Percentiles rank a stretch among this genome's conserved stretches.
Evolutionary conservation across 2,113 vertebrate species (phyloP).

Genomic region (Aptenodytes forsteri): DNA sequence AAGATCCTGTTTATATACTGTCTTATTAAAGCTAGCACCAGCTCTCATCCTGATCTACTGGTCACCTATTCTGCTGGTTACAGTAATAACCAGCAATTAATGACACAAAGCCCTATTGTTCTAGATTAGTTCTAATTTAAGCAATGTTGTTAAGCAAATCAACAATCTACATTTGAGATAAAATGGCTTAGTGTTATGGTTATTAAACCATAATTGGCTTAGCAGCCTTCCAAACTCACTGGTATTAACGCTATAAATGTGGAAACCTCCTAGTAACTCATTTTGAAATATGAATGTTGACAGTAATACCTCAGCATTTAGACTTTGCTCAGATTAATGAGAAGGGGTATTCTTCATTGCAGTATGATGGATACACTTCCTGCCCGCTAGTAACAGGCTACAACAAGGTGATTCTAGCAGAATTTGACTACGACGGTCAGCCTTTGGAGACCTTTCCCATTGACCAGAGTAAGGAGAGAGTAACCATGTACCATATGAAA

Average conservation of each 20-base stretch:
- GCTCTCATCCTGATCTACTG: not conserved
- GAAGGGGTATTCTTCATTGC: not conserved
- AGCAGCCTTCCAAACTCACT: not conserved
- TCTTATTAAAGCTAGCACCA: not conserved
- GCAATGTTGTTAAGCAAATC: not conserved
- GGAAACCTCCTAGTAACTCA: not conserved
- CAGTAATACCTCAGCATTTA: not conserved
- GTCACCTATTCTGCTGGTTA: not conserved
- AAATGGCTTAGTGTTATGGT: not conserved
- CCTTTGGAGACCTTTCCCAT: constrained; percentile 96
- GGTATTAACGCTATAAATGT: not conserved
- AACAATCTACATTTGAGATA: not conserved
- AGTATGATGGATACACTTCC: constrained; percentile 98
- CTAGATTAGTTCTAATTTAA: not conserved
- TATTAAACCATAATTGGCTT: not conserved
- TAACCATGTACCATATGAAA: constrained; percentile 93
- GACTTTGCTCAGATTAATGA: not conserved
- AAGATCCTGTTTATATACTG: not conserved
- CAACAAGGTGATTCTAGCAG: constrained; percentile 90
- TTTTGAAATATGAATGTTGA: not conserved
- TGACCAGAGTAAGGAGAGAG: constrained; percentile 91
- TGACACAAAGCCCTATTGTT: not conserved
- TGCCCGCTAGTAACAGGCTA: constrained; percentile 93
- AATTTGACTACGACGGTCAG: constrained; percentile 89
- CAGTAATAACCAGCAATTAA: not conserved